phyloP scores from a whole-genome alignment of 2,797 vertebrate species.

The Pterois miles region DNA sequence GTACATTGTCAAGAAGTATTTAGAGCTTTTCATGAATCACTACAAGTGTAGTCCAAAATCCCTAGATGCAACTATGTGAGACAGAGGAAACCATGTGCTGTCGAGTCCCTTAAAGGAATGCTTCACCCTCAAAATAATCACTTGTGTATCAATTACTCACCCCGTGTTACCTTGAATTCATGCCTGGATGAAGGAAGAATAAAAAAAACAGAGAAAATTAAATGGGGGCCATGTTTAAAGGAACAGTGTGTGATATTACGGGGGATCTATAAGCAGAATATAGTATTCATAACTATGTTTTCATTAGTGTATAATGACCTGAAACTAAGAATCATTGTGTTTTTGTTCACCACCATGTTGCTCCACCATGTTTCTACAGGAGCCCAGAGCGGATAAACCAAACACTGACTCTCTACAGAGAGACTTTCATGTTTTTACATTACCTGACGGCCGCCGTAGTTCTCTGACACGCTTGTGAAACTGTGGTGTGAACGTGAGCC shows the following conservation, averaged over 20 bases:
- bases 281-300: no score
- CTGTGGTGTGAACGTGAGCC: no score
- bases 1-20: constrained; percentile 14
- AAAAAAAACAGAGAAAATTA: background rate
- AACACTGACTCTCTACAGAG: no score
- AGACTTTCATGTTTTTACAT: no score
- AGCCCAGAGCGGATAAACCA: no score
- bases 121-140: rapidly evolving
- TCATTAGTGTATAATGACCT: no score
- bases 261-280: no score
- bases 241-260: rapidly evolving
- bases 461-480: no score
- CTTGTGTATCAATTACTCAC: background rate
- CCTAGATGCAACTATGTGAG: background rate
- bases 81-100: background rate
- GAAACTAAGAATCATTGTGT: rapidly evolving
- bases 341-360: no score
- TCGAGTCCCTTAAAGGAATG: background rate
- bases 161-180: background rate
- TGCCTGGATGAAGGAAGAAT: background rate
- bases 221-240: no score
- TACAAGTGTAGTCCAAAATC: background rate
- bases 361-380: no score
- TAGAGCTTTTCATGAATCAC: constrained; percentile 23
- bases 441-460: no score